These are phyloP conservation scores for Anguilla marmorata DNA, from an alignment of 2,797 vertebrate species.

Conservation along the genomic window DNA sequence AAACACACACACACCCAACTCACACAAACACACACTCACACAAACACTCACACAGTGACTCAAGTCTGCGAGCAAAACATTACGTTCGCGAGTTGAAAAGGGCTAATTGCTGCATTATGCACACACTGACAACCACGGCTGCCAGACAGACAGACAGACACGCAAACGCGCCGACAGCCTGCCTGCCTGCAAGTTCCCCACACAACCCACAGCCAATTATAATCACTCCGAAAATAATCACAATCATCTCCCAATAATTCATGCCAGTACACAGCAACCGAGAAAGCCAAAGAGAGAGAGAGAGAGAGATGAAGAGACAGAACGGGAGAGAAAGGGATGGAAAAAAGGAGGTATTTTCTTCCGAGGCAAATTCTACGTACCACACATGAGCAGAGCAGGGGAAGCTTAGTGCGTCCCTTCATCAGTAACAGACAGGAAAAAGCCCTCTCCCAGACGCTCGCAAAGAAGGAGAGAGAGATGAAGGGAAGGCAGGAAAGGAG, in stretches of 20 bases:
- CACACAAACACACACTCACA: slow-evolving; percentile 25
- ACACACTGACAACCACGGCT: slow-evolving; percentile 21
- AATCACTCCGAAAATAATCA: slow-evolving; percentile 61
- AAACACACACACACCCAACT: slow-evolving; percentile 18
- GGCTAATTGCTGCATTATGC: slow-evolving; percentile 13
- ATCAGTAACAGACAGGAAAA: slow-evolving; percentile 79
- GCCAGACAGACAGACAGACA: slow-evolving; percentile 56
- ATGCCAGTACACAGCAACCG: not conserved
- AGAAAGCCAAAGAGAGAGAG: slow-evolving; percentile 50
- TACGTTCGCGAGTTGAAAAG: not conserved
- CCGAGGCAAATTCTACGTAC: slow-evolving; percentile 75
- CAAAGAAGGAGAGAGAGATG: slow-evolving; percentile 70
- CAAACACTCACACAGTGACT: slow-evolving; percentile 13
- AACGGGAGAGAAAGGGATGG: slow-evolving; percentile 59
- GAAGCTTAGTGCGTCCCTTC: slow-evolving; percentile 88
- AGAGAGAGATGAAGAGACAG: slow-evolving; percentile 58
- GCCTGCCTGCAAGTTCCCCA: slow-evolving; percentile 12
- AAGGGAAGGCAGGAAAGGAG: slow-evolving; percentile 49
- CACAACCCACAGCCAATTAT: slow-evolving; percentile 42
- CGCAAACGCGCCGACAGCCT: slow-evolving; percentile 49
- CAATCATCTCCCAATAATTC: not conserved
- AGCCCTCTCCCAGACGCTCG: slow-evolving; percentile 76
- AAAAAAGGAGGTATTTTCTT: slow-evolving; percentile 55
- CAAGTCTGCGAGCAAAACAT: not conserved
- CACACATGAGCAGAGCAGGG: slow-evolving; percentile 92